These are phyloP conservation scores for Noctua janthina DNA, from an alignment of 2,888 invertebrate genomes.

Conservation along the genomic window DNA sequence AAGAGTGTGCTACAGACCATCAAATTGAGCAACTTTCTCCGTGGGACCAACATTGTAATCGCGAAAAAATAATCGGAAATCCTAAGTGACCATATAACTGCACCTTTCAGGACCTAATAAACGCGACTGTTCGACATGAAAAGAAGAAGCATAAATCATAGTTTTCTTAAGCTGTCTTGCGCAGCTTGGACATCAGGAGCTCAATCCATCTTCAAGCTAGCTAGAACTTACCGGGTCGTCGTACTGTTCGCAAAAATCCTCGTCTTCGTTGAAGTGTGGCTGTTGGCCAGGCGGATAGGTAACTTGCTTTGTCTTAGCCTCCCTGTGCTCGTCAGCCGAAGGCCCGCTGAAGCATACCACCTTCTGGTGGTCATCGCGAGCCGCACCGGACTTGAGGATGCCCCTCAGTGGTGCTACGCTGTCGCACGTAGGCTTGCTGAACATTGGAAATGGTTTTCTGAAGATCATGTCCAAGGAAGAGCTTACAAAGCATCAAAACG, in stretches of 20 bases:
- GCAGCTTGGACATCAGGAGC: background rate
- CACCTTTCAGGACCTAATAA: background rate
- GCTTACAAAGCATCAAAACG: background rate
- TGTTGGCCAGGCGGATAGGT: conserved; percentile 79
- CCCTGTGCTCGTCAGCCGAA: conserved; percentile 77
- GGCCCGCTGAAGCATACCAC: conserved; percentile 88
- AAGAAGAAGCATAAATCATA: background rate
- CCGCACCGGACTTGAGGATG: conserved; percentile 83
- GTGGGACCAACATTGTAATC: background rate
- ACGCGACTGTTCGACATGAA: background rate
- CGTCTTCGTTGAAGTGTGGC: conserved; percentile 79
- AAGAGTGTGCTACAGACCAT: background rate
- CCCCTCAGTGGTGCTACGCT: conserved; percentile 83
- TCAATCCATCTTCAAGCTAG: background rate
- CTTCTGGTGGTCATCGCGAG: conserved; percentile 86
- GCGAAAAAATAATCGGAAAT: background rate
- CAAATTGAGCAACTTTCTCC: background rate
- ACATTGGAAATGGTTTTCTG: conserved; percentile 2
- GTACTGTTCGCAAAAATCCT: conserved; percentile 80
- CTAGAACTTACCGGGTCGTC: conserved; percentile 75
- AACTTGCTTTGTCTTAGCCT: conserved; percentile 48
- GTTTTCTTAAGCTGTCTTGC: background rate
- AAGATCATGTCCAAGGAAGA: background rate
- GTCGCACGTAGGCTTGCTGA: conserved; percentile 83
- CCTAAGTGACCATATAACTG: background rate